Conservation (phyloP, 64 coral and sea anemone genomes). For the Catalaphyllia jardinei region DNA sequence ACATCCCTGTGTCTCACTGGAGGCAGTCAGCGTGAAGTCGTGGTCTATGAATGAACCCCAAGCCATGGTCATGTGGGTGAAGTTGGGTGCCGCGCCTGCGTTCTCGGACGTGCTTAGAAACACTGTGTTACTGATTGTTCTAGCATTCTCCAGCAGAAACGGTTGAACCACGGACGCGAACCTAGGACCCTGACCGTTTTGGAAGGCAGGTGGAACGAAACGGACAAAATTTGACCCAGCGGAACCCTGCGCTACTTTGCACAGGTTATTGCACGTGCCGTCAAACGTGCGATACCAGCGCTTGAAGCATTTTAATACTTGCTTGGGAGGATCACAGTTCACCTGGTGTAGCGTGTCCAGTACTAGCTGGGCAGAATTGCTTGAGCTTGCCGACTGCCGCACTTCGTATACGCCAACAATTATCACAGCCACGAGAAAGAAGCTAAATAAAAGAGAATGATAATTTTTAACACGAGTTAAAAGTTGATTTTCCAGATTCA, state of each 20-base stretch:
- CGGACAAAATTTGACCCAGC: neutral
- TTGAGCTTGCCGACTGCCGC: neutral
- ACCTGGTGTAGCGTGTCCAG: neutral
- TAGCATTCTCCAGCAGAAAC: neutral
- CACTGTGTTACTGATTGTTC: neutral
- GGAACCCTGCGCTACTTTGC: neutral
- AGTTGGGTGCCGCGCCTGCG: neutral
- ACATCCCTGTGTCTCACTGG: neutral
- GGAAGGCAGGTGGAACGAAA: neutral
- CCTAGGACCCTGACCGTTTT: neutral
- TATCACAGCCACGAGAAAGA: neutral
- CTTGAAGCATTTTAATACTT: neutral
- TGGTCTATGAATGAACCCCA: constrained; percentile 64
- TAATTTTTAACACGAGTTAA: neutral
- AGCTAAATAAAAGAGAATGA: neutral
- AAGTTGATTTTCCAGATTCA: no score
- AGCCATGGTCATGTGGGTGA: constrained; percentile 55
- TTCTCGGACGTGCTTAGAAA: neutral
- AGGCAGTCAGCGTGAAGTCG: constrained; percentile 31
- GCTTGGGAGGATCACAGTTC: neutral
- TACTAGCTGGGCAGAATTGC: neutral
- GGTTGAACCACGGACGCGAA: neutral
- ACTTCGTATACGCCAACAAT: neutral
- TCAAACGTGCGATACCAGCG: neutral
- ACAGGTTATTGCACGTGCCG: constrained; percentile 19